Evolutionary conservation across 2,113 vertebrate genomes (phyloP), one percentile per base, ranked within the genome.

Genomic region (Okapia johnstoni): DNA sequence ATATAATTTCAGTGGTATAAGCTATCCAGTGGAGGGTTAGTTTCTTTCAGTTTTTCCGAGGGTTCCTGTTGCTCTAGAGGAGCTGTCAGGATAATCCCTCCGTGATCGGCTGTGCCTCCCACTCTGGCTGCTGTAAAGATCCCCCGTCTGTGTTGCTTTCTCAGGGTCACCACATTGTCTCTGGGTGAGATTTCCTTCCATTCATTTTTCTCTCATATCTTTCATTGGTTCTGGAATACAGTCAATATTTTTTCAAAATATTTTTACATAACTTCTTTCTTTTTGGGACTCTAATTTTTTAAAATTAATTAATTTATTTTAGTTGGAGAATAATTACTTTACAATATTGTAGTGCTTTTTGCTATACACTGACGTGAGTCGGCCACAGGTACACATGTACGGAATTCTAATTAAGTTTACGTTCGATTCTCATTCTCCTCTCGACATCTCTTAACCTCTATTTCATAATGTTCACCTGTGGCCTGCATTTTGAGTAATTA

Each of bases 101-200:
- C 33, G 61, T 40, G 16, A 8, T 25, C 7, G 25, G 21, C 3
- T 28, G 55, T 43, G 33, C 4, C 57, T 48, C 66, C 17, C 2
- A 0, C 16, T 46, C 10, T 54, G 58, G 2, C 3, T 21, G 3
- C 52, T 36, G 0, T 3, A 2, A 5, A 84, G 43, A 1, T 7
- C 21, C 33, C 3, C 0, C 12, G 8, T 25, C 48, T 48, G 15
- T 43, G 0, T 1, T 23, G 17, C 28, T 86, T 52, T 48, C 89
- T 19, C 2, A 3, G 4, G 15, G 26, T n/a, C 15, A 28, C 50
- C 6, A 0, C 7, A 5, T 6, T 36, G 8, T 50, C 8, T 88
- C 58, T 8, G 0, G 4, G n/a, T 40, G 43, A 28, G 10, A 30
- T 54, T 77, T 86, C 33, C 61, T 88, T 57, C 55, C 7, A 5